phyloP scores from a whole-genome alignment of 2,888 invertebrate species.

The Aphidoletes aphidimyza region DNA sequence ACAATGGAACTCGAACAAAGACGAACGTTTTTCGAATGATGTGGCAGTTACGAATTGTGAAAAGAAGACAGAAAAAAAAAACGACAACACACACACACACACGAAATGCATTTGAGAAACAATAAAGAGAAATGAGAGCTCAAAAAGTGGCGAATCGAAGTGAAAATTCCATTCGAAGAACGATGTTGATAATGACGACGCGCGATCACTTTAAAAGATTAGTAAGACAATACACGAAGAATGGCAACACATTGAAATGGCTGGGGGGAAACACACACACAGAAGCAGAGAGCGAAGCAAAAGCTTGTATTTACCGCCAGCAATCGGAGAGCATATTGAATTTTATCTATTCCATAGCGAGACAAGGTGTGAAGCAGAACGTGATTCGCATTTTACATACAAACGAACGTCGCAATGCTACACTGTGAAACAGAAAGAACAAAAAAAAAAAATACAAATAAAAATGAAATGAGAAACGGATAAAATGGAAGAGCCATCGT shows the following conservation, averaged over 20 bases:
- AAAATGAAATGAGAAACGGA: conserved; percentile 11
- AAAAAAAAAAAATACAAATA: not conserved
- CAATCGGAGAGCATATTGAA: conserved; percentile 46
- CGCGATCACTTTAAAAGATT: conserved; percentile 50
- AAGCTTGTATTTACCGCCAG: conserved; percentile 21
- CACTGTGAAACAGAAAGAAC: no score
- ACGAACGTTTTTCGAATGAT: not conserved
- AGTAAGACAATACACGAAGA: conserved; percentile 39
- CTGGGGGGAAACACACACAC: no score
- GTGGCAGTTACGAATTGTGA: not conserved
- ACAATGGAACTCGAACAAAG: not conserved
- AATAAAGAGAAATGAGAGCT: conserved; percentile 36
- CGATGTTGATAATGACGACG: conserved; percentile 12
- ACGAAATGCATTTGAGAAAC: conserved; percentile 17
- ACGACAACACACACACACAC: not conserved
- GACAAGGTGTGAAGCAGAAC: conserved; percentile 30
- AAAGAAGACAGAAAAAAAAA: not conserved
- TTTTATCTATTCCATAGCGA: conserved; percentile 35
- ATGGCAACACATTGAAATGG: not conserved
- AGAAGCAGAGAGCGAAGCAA: not conserved
- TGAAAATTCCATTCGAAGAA: no score
- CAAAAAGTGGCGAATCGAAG: not conserved
- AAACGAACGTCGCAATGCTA: conserved; percentile 36
- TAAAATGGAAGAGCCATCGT: not conserved
- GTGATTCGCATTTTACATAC: conserved; percentile 37